Evolutionary conservation across 1,140 invertebrate species (phyloP).

Genomic region (Heliothis subflexa): DNA sequence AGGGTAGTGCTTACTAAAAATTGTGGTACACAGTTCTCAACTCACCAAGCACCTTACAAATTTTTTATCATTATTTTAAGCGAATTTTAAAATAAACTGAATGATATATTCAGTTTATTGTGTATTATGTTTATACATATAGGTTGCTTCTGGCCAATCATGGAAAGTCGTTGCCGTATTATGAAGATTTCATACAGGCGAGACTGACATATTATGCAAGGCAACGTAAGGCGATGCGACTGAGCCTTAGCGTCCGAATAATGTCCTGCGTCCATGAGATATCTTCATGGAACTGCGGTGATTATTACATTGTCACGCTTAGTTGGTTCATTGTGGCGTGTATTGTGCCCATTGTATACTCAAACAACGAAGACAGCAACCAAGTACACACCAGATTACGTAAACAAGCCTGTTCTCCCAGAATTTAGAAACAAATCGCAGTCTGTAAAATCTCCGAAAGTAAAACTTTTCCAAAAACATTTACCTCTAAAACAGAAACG

Average conservation of each 20-base stretch:
- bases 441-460: background rate
- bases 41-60: no score
- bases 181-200: no score
- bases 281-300: background rate
- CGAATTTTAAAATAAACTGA: no score
- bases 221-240: no score
- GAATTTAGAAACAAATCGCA: background rate
- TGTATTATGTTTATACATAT: no score
- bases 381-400: background rate
- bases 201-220: no score
- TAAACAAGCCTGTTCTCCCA: background rate
- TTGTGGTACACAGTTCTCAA: no score
- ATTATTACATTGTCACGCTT: constrained; percentile 20
- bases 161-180: no score
- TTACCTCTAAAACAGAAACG: constrained; percentile 21
- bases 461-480: background rate
- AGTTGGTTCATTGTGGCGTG: constrained; percentile 6
- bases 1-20: no score
- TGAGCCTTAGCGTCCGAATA: constrained; percentile 9
- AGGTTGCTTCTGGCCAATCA: no score
- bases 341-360: background rate
- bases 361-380: background rate
- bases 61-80: no score
- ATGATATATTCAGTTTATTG: no score
- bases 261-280: background rate